Conservation (phyloP, 2,113 vertebrate species). For the Chloropsis hardwickii region DNA sequence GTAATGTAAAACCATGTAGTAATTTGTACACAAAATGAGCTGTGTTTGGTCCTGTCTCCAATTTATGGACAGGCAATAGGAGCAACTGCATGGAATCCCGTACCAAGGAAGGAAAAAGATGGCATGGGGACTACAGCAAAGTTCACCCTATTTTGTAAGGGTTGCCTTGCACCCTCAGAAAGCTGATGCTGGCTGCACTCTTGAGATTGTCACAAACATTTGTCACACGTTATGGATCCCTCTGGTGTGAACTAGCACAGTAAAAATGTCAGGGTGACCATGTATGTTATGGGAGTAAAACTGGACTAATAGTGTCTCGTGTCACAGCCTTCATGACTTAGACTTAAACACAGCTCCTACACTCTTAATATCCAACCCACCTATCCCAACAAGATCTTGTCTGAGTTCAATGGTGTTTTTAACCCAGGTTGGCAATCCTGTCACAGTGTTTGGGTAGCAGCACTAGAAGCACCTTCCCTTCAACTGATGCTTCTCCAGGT, state of each 20-base stretch:
- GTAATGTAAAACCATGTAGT: too few species aligned
- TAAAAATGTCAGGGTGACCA: background rate
- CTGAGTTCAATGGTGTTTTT: background rate
- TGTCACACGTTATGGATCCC: background rate
- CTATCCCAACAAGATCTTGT: background rate
- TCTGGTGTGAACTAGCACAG: background rate
- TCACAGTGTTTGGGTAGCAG: background rate
- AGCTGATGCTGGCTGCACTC: background rate
- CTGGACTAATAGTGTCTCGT: background rate
- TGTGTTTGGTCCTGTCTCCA: background rate
- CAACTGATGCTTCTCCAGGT: background rate
- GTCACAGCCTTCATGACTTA: background rate
- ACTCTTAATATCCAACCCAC: background rate
- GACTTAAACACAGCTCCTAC: background rate
- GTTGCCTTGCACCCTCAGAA: background rate
- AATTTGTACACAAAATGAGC: background rate
- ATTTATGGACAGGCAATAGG: background rate
- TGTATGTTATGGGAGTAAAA: background rate
- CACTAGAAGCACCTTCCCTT: background rate
- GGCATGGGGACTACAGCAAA: background rate
- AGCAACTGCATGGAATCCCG: background rate
- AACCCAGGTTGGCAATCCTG: background rate
- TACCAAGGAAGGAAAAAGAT: background rate
- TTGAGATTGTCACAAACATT: background rate
- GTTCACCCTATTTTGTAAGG: background rate